phyloP scores from a whole-genome alignment of 2,113 vertebrate genomes.

The Menidia beryllina region DNA sequence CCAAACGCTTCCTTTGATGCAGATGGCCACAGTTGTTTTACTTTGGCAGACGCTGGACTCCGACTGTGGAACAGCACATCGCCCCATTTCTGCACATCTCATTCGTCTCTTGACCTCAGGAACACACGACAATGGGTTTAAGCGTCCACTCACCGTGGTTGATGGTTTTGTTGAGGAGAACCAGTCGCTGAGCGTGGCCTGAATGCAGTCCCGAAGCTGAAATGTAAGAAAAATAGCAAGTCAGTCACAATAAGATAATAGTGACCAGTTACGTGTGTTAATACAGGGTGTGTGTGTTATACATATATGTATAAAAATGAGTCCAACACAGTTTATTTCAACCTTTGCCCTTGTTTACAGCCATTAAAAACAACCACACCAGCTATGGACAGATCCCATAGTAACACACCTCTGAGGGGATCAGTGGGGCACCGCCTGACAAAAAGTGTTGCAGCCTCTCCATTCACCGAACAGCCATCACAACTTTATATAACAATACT shows the following conservation, averaged over 20 bases:
- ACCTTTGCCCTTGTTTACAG: not conserved
- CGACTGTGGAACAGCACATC: not conserved
- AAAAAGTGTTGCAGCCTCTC: not conserved
- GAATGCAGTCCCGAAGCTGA: slow-evolving; percentile 96
- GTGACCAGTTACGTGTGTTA: no score
- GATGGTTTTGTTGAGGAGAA: slow-evolving; percentile 81
- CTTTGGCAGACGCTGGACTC: slow-evolving; percentile 39
- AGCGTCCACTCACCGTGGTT: slow-evolving; percentile 71
- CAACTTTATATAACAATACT: not conserved
- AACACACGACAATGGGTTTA: not conserved
- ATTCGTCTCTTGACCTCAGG: no score
- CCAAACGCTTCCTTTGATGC: slow-evolving; percentile 57
- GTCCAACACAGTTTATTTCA: not conserved
- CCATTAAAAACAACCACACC: not conserved
- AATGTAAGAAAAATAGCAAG: slow-evolving; percentile 37
- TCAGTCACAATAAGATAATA: no score
- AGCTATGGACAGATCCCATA: not conserved
- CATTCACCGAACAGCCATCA: not conserved
- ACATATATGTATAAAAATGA: no score
- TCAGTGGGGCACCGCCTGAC: not conserved
- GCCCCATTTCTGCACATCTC: not conserved
- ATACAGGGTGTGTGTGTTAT: no score
- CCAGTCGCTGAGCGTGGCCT: slow-evolving; percentile 93
- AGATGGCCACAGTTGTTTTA: slow-evolving; percentile 37
- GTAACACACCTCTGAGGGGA: not conserved